Evolutionary conservation across 2,113 vertebrate genomes (phyloP).

Genomic region (Lagopus leucura): DNA sequence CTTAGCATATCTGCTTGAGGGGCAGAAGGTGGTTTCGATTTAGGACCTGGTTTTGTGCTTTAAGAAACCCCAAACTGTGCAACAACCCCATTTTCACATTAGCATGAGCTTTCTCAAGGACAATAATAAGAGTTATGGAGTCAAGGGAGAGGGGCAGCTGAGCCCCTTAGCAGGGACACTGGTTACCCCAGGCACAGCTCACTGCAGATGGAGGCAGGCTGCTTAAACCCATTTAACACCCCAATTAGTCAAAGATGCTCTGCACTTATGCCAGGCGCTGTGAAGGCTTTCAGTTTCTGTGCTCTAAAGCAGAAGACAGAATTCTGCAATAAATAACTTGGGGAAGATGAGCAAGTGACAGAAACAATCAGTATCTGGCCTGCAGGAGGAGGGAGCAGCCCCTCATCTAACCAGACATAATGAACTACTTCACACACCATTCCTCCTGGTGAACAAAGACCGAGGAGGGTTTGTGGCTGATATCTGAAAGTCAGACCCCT

Average conservation of each 20-base stretch:
- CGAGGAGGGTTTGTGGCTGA: not conserved
- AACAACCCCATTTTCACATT: accelerated
- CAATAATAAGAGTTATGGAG: too few relatives aligned
- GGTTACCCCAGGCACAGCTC: not conserved
- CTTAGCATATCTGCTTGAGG: too few relatives aligned
- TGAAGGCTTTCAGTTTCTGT: not conserved
- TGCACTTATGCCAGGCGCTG: not conserved
- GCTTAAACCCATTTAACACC: accelerated
- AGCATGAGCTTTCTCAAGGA: accelerated
- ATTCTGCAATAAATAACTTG: not conserved
- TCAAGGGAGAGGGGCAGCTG: too few relatives aligned
- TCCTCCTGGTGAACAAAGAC: not conserved
- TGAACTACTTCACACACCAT: not conserved
- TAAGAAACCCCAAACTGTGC: not conserved
- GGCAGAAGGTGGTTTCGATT: too few relatives aligned
- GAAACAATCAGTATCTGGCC: not conserved
- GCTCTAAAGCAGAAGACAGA: not conserved
- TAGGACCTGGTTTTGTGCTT: not conserved
- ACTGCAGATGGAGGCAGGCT: not conserved
- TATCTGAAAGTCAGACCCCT: not conserved
- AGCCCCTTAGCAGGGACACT: not conserved
- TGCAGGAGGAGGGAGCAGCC: not conserved
- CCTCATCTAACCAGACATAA: not conserved
- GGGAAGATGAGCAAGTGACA: not conserved
- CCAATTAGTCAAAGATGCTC: not conserved